Evolutionary conservation across 2,113 vertebrate species (phyloP).

Genomic region (Entelurus aequoreus): DNA sequence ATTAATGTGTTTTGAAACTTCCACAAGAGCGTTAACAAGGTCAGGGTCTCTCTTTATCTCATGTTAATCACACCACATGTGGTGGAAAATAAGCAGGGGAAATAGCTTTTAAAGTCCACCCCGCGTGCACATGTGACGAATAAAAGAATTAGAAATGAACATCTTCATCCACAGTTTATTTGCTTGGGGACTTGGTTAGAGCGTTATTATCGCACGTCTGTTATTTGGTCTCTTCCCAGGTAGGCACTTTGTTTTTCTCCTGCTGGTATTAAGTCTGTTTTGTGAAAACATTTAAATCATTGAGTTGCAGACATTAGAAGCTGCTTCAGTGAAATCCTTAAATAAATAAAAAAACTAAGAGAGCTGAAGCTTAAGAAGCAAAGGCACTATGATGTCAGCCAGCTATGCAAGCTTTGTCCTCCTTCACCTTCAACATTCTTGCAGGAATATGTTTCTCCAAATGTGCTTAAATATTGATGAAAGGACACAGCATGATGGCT

Average conservation of each 20-base stretch:
- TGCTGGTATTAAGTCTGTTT: conserved; percentile 23
- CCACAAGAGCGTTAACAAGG: not conserved
- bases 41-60: not conserved
- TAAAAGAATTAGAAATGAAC: not conserved
- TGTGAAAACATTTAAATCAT: conserved; percentile 16
- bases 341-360: conserved; percentile 21
- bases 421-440: conserved; percentile 43
- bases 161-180: not conserved
- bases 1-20: not conserved
- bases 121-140: not conserved
- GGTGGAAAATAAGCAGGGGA: not conserved
- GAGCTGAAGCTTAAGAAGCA: conserved; percentile 8
- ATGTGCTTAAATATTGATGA: conserved; percentile 56
- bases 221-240: conserved; percentile 8
- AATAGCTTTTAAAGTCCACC: not conserved
- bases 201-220: conserved; percentile 25
- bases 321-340: conserved; percentile 10
- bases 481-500: conserved; percentile 36
- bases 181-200: conserved; percentile 1
- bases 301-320: conserved; percentile 30
- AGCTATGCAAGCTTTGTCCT: conserved; percentile 16
- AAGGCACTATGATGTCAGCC: conserved; percentile 10
- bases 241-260: conserved; percentile 15
- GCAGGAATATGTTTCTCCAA: conserved; percentile 33
- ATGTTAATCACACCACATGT: conserved; percentile 1